These are phyloP conservation scores for Notechis scutatus DNA, from an alignment of 2,113 vertebrate genomes.

Conservation along the genomic window DNA sequence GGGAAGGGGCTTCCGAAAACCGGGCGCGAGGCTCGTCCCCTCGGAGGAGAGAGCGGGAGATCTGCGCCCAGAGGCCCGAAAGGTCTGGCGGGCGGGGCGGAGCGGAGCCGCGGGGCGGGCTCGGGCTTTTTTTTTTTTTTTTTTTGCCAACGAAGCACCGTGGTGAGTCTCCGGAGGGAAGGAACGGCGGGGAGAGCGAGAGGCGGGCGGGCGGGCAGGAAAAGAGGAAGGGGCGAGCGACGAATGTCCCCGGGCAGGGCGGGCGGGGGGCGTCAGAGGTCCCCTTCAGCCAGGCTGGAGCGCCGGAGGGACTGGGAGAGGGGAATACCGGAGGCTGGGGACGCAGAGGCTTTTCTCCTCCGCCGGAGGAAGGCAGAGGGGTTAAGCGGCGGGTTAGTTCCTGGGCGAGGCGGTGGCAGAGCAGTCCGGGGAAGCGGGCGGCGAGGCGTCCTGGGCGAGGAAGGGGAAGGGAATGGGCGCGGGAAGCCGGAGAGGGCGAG, in stretches of 20 bases:
- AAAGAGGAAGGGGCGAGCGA: not conserved
- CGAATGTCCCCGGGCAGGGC: not conserved
- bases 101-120: not conserved
- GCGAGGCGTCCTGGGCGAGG: not conserved
- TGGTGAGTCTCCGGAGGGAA: not conserved
- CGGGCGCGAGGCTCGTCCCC: not conserved
- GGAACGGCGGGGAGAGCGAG: not conserved
- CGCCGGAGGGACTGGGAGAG: not conserved
- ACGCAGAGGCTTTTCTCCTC: not conserved
- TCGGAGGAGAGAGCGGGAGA: not conserved
- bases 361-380: not conserved
- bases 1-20: not conserved
- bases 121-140: not conserved
- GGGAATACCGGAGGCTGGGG: not conserved
- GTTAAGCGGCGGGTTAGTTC: not conserved
- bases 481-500: not conserved
- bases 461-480: not conserved
- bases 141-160: not conserved
- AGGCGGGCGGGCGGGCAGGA: not conserved
- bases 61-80: not conserved
- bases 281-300: not conserved
- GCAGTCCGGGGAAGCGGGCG: not conserved
- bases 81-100: not conserved
- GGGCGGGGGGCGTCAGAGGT: not conserved
- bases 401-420: not conserved